These are phyloP conservation scores for Arothron firmamentum DNA, from an alignment of 2,113 vertebrate genomes.

Conservation along the genomic window DNA sequence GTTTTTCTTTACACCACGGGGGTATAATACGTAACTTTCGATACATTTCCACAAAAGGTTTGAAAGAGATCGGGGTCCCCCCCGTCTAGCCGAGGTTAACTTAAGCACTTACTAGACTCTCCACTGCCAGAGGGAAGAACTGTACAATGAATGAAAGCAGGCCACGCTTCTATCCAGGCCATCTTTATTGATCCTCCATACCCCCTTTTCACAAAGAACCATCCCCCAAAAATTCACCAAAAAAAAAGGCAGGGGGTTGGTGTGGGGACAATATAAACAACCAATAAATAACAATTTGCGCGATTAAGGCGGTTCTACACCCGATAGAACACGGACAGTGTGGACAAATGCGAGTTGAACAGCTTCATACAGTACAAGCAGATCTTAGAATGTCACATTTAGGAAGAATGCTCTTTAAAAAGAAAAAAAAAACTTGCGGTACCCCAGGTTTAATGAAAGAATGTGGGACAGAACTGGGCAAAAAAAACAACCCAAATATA, in stretches of 20 bases:
- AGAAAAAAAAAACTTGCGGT: constrained; percentile 1
- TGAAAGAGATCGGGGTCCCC: background rate
- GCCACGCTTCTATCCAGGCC: constrained; percentile 71
- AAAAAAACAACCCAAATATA: constrained; percentile 8
- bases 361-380: constrained; percentile 73
- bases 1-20: too few relatives aligned
- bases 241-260: constrained; percentile 36
- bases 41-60: constrained; percentile 8
- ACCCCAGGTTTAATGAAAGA: background rate
- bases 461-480: too few relatives aligned
- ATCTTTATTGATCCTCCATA: constrained; percentile 78
- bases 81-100: constrained; percentile 44
- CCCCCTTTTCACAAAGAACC: constrained; percentile 61
- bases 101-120: constrained; percentile 37
- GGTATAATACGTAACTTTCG: constrained; percentile 23
- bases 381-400: constrained; percentile 62
- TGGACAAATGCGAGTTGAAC: constrained; percentile 68
- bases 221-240: constrained; percentile 54
- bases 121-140: constrained; percentile 43
- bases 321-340: constrained; percentile 73
- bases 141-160: constrained; percentile 67
- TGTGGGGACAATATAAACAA: constrained; percentile 61
- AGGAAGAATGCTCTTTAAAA: constrained; percentile 58
- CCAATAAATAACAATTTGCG: constrained; percentile 75
- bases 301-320: constrained; percentile 79